Conservation (phyloP, 2,888 invertebrate species). For the Dynastes tityus region DNA sequence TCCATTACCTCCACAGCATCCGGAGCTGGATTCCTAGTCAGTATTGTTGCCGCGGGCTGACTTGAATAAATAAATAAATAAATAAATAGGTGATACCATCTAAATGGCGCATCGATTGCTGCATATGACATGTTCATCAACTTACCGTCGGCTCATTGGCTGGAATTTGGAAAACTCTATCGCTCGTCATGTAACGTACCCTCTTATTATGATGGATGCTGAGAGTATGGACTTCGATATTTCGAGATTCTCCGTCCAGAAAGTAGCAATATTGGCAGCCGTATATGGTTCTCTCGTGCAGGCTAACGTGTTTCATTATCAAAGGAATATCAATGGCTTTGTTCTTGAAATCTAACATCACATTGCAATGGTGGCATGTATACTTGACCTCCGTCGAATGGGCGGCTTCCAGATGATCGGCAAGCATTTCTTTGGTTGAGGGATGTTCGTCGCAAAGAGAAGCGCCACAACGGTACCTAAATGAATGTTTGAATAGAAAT, state of each 20-base stretch:
- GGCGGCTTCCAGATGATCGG: background rate
- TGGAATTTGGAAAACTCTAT: background rate
- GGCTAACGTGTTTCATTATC: background rate
- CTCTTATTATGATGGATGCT: background rate
- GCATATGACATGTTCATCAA: too few species aligned
- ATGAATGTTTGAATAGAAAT: too few species aligned
- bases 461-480: conserved; percentile 6
- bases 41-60: too few species aligned
- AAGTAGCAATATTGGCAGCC: background rate
- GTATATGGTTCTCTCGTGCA: conserved; percentile 3
- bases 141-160: too few species aligned
- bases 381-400: background rate
- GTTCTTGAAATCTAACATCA: background rate
- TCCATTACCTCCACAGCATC: too few species aligned
- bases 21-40: too few species aligned
- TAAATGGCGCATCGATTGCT: too few species aligned
- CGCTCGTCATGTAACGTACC: background rate
- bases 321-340: background rate
- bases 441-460: background rate
- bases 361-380: background rate
- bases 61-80: too few species aligned
- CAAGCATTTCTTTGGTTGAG: background rate
- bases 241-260: background rate
- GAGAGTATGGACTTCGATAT: background rate
- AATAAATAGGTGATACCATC: too few species aligned